Evolutionary conservation across 2,888 invertebrate species (phyloP).

Genomic region (Synergus umbraculus): DNA sequence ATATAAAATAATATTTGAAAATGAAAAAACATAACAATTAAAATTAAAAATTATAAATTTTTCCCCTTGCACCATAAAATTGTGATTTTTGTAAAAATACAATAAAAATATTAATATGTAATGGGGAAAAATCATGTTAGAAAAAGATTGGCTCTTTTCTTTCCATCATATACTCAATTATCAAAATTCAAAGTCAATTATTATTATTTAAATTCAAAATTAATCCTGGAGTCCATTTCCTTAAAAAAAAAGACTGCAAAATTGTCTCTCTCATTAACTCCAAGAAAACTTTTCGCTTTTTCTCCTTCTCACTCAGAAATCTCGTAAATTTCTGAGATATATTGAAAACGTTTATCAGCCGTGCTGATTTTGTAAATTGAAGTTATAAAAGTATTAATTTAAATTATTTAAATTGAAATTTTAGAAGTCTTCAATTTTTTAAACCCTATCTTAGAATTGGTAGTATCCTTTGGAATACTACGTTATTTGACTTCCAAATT

Average conservation of each 20-base stretch:
- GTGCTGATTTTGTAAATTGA: background rate
- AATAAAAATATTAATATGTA: background rate
- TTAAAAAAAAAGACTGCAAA: background rate
- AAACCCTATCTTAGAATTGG: too few relatives aligned
- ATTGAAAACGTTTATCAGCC: too few relatives aligned
- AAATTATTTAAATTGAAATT: background rate
- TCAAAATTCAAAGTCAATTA: background rate
- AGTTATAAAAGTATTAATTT: slow-evolving; percentile 2
- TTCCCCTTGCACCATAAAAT: background rate
- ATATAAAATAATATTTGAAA: too few relatives aligned
- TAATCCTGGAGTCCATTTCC: background rate
- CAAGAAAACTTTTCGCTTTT: slow-evolving; percentile 28
- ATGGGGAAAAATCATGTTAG: background rate
- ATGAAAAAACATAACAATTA: background rate
- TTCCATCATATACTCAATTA: background rate
- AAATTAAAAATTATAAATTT: background rate
- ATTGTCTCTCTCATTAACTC: slow-evolving; percentile 19
- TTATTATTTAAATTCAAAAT: background rate
- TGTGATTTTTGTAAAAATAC: background rate
- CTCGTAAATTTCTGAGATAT: background rate
- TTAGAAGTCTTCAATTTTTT: background rate
- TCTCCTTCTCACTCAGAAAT: background rate
- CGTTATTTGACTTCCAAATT: too few relatives aligned
- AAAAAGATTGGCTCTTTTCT: background rate
- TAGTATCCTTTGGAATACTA: too few relatives aligned